Evolutionary conservation across 2,113 vertebrate species (phyloP).

Genomic region (Crypturellus undulatus): DNA sequence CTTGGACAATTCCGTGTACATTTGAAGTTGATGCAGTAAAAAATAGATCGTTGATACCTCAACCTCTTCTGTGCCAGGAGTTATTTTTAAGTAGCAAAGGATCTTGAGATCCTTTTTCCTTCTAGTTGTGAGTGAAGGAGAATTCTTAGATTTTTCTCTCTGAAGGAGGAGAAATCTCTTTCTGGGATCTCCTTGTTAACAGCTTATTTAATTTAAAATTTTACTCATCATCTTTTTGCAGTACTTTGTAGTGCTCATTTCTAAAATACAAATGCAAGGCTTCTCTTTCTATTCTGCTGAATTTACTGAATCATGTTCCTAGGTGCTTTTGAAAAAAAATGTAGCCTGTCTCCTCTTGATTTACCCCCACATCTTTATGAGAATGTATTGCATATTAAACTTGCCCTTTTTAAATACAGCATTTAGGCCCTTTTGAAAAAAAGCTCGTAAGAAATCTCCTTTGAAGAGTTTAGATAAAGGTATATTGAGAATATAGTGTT

Average conservation of each 20-base stretch:
- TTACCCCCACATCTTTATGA: background rate
- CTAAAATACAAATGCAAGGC: background rate
- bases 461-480: background rate
- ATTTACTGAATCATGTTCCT: background rate
- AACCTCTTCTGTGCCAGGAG: background rate
- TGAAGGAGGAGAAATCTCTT: background rate
- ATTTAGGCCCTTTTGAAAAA: background rate
- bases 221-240: background rate
- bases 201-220: background rate
- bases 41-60: background rate
- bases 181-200: background rate
- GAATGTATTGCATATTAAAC: rapidly evolving
- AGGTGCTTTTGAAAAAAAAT: conserved; percentile 12
- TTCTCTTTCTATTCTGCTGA: background rate
- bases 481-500: background rate
- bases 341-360: background rate
- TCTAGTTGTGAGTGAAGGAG: conserved; percentile 17
- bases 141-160: conserved; percentile 23
- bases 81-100: conserved; percentile 27
- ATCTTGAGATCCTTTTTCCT: background rate
- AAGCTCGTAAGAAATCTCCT: background rate
- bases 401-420: background rate
- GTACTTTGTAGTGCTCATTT: conserved; percentile 10
- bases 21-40: background rate
- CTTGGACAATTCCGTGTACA: background rate